phyloP scores from a whole-genome alignment of 1,140 invertebrate species.

The Aphaenogaster ashmeadi region DNA sequence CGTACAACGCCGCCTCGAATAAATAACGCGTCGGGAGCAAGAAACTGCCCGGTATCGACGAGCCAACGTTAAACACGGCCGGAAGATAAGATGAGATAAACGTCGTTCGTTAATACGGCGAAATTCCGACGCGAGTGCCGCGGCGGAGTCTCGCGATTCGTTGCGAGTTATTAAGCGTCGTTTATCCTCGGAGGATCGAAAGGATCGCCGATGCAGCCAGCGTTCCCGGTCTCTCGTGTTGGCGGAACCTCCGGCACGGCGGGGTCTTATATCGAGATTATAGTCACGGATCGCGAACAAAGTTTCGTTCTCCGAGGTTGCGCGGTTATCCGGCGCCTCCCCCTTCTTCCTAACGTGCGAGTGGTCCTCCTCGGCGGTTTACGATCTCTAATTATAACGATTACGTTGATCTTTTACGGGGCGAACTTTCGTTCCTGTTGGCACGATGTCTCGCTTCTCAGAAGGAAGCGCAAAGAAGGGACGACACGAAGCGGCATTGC shows the following conservation, averaged over 20 bases:
- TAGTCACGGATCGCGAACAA: constrained; percentile 68
- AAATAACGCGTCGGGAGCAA: constrained; percentile 14
- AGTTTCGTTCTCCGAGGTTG: constrained; percentile 53
- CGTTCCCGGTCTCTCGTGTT: neutral
- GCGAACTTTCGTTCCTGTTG: constrained; percentile 65
- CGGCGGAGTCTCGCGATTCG: constrained; percentile 35
- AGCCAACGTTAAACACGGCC: constrained; percentile 7
- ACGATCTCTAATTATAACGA: constrained; percentile 79
- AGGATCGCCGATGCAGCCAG: neutral
- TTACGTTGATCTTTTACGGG: constrained; percentile 71
- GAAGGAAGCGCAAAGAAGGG: constrained; percentile 41
- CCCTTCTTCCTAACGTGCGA: constrained; percentile 22
- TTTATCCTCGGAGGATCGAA: constrained; percentile 35
- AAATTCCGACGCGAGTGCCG: constrained; percentile 12
- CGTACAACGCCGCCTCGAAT: neutral
- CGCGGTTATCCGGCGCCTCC: constrained; percentile 8
- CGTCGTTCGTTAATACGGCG: constrained; percentile 30
- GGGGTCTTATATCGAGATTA: constrained; percentile 61
- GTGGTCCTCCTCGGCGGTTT: constrained; percentile 69
- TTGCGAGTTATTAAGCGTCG: constrained; percentile 55
- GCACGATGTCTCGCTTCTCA: constrained; percentile 65
- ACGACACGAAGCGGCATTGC: neutral
- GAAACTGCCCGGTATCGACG: constrained; percentile 37
- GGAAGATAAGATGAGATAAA: constrained; percentile 12
- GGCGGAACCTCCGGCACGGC: neutral